Percentiles rank a stretch among this genome's conserved stretches.
phyloP scores from a whole-genome alignment of 2,888 invertebrate species.

The Acleris emargana region DNA sequence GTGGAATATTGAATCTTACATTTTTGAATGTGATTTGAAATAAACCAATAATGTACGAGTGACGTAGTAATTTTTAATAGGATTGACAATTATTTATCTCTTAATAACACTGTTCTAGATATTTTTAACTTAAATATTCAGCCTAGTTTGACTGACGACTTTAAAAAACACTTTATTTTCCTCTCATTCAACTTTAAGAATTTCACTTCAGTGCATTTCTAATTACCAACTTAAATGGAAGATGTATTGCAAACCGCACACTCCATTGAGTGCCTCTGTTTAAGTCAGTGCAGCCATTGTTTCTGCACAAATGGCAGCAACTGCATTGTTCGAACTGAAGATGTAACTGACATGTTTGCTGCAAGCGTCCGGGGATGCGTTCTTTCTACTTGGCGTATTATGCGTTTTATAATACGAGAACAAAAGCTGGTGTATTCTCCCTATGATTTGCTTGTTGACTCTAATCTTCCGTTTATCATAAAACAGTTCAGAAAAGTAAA shows the following conservation, averaged over 20 bases:
- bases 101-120: too few relatives aligned
- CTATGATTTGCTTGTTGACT: too few relatives aligned
- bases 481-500: too few relatives aligned
- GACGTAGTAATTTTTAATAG: too few relatives aligned
- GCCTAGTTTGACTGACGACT: too few relatives aligned
- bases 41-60: too few relatives aligned
- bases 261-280: constrained; percentile 13
- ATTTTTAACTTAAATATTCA: too few relatives aligned
- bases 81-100: too few relatives aligned
- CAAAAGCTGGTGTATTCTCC: background rate
- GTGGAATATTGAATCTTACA: too few relatives aligned
- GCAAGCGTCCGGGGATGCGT: constrained; percentile 7
- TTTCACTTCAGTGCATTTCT: constrained; percentile 19
- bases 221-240: constrained; percentile 32
- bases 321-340: constrained; percentile 28
- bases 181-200: constrained; percentile 8
- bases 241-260: constrained; percentile 19
- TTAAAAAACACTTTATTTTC: too few relatives aligned
- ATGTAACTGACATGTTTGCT: constrained; percentile 31
- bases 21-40: too few relatives aligned
- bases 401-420: constrained; percentile 18
- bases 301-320: constrained; percentile 28
- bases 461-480: too few relatives aligned
- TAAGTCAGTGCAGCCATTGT: constrained; percentile 21
- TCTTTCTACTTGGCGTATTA: constrained; percentile 24